Conservation (phyloP, 2,888 invertebrate genomes). For the Pocota personata region DNA sequence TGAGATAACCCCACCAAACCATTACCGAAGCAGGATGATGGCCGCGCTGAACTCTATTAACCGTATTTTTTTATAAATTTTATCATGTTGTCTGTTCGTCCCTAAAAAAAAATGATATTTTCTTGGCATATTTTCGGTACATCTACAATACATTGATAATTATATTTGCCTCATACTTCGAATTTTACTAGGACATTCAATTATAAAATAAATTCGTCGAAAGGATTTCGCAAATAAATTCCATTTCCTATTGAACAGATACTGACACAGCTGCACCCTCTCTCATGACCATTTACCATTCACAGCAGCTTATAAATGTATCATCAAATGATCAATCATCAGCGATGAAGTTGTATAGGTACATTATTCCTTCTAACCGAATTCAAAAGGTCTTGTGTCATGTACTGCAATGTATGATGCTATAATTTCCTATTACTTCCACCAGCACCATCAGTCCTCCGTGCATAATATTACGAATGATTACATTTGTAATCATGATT, state of each 20-base stretch:
- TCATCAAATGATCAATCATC: slow-evolving; percentile 26
- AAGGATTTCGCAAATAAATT: slow-evolving; percentile 8
- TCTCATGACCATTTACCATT: background rate
- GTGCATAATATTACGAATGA: slow-evolving; percentile 17
- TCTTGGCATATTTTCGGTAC: too few species aligned
- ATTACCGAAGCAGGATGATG: too few species aligned
- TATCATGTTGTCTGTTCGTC: too few species aligned
- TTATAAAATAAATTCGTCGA: too few species aligned
- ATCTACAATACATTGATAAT: too few species aligned
- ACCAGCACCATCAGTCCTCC: background rate
- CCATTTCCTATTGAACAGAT: slow-evolving; percentile 3
- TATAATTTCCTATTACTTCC: slow-evolving; percentile 4
- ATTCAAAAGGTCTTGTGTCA: background rate
- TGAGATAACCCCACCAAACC: too few species aligned
- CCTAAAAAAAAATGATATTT: too few species aligned
- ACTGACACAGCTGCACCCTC: background rate
- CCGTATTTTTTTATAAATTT: too few species aligned
- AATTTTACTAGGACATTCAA: too few species aligned
- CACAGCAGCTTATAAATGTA: slow-evolving; percentile 21
- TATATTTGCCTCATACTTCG: too few species aligned
- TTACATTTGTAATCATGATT: slow-evolving; percentile 16
- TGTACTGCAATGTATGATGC: background rate
- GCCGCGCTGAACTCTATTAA: too few species aligned
- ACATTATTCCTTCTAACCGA: background rate
- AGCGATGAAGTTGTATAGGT: slow-evolving; percentile 5